Evolutionary conservation across 92 coral and sea anemone species (phyloP), one percentile per base, ranked within the genome.

Genomic region (Palythoa grandis): DNA sequence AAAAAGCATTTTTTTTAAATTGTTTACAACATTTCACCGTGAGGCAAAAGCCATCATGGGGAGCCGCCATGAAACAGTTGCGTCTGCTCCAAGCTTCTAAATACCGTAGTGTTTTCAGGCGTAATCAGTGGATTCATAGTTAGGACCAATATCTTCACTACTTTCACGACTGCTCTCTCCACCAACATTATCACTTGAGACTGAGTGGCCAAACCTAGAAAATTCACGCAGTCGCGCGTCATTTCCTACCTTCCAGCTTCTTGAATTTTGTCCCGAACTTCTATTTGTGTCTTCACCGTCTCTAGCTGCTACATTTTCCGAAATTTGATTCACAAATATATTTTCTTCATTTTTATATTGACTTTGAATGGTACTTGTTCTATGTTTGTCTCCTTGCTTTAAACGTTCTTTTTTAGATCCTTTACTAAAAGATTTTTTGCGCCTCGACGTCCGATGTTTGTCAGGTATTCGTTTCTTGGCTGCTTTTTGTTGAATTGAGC

Each of bases 101-200:
- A 29, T 1, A 52, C 1, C 47, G 24, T 54, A 15, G 25, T 38
- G 23, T 67, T 39, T 54, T 65, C 73, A 80, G 74, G 65, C 70
- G 20, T 63, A 80, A 43, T 80, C 85, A 4, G 85, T 80, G 22
- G 85, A 80, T 43, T 80, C 85, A 8, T 80, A 80, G 43, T 66
- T 20, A 7, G 85, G 85, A 17, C 65, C 85, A 24, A 24, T n/a
- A 11, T 80, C 85, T 20, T 80, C 85, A 80, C 85, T 80, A 66
- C 74, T 65, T 43, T 52, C 85, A 11, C 85, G 43, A 80, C 85
- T 80, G 43, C 74, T 80, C 52, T 80, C 85, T 29, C 85, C 85
- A 52, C 60, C 85, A 63, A 53, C 85, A 19, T 48, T 47, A 48
- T 66, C 85, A 63, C 74, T 80, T 19, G 85, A 39, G 23, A 17